Percentiles rank a stretch among this genome's conserved stretches.
Conservation (phyloP, 2,888 invertebrate species). For the Melipona bicolor region DNA sequence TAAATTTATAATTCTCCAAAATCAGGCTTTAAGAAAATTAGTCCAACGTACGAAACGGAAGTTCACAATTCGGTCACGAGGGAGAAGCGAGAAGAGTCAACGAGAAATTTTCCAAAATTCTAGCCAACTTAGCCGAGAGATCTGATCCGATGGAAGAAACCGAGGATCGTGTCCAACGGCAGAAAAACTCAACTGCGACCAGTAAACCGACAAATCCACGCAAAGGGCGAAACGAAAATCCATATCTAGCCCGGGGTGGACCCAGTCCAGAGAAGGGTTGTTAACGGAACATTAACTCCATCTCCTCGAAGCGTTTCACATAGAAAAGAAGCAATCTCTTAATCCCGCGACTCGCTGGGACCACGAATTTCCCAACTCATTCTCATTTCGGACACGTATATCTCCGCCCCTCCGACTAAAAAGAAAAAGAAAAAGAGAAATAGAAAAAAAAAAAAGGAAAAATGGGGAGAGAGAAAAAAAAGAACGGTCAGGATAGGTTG, state of each 20-base stretch:
- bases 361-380: conserved; percentile 6
- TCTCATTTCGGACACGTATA: conserved; percentile 15
- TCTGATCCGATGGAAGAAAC: background rate
- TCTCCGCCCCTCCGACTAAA: background rate
- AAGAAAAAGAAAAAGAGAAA: background rate
- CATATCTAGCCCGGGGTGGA: background rate
- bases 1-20: too few species aligned
- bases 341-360: conserved; percentile 1
- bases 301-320: background rate
- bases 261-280: conserved; percentile 7
- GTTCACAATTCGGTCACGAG: too few species aligned
- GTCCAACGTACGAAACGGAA: too few species aligned
- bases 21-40: too few species aligned
- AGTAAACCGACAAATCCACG: background rate
- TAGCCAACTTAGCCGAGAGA: too few species aligned
- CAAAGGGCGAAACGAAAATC: background rate
- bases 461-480: background rate
- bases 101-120: too few species aligned
- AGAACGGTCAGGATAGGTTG: background rate
- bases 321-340: conserved; percentile 17
- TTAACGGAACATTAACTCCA: conserved; percentile 39
- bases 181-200: background rate
- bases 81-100: too few species aligned
- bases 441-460: background rate
- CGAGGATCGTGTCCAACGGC: background rate